Percentiles rank a stretch among this genome's conserved stretches.
phyloP scores from a whole-genome alignment of 2,888 invertebrate species.

The Plutella xylostella region DNA sequence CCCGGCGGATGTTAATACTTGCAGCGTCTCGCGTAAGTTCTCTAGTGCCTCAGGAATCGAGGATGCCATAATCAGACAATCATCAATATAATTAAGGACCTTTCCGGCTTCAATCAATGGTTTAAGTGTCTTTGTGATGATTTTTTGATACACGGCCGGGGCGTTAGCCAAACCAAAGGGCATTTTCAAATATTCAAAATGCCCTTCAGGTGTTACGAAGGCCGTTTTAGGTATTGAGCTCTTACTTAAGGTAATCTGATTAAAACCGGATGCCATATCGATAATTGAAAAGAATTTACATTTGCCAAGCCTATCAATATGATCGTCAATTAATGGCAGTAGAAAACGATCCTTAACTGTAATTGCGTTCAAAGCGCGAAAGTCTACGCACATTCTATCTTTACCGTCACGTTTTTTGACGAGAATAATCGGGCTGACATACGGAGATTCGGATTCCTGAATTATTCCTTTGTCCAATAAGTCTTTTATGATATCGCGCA shows the following conservation, averaged over 20 bases:
- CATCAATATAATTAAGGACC: background rate
- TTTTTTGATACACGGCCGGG: background rate
- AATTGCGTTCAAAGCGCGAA: conserved; percentile 6
- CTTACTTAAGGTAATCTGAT: conserved; percentile 21
- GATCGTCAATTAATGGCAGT: conserved; percentile 23
- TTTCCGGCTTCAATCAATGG: background rate
- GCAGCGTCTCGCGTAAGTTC: background rate
- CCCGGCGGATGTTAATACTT: background rate
- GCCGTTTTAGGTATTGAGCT: conserved; percentile 20
- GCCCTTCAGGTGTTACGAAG: conserved; percentile 24
- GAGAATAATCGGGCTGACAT: background rate
- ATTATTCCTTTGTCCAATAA: conserved; percentile 11
- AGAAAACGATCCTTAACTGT: conserved; percentile 22
- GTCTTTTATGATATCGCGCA: conserved; percentile 7
- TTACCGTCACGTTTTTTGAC: conserved; percentile 1
- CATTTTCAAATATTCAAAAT: conserved; percentile 21
- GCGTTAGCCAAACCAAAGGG: conserved; percentile 15
- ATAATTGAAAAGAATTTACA: conserved; percentile 20
- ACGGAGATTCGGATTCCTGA: conserved; percentile 7
- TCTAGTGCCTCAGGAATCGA: background rate
- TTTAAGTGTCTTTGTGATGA: background rate
- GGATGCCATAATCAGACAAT: background rate
- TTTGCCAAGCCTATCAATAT: conserved; percentile 20
- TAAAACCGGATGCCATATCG: conserved; percentile 23
- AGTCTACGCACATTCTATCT: conserved; percentile 2